phyloP scores from a whole-genome alignment of 2,888 invertebrate genomes.

The Acleris literana region DNA sequence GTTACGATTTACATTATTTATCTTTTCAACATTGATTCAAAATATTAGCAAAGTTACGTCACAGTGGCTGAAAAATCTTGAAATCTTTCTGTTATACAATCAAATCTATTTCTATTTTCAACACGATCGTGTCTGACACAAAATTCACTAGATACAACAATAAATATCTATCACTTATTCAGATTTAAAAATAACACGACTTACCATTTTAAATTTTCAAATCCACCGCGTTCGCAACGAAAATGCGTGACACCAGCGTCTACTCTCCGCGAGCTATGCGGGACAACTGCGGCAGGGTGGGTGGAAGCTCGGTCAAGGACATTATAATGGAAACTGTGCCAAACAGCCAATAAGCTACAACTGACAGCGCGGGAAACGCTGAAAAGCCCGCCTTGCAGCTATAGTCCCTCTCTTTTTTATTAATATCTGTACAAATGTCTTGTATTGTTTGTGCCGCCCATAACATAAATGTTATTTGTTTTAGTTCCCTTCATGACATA shows the following conservation, averaged over 20 bases:
- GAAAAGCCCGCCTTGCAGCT: slow-evolving; percentile 39
- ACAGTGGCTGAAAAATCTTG: slow-evolving; percentile 37
- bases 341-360: slow-evolving; percentile 60
- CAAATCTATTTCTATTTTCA: slow-evolving; percentile 22
- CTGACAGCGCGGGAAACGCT: slow-evolving; percentile 70
- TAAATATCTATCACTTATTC: neutral
- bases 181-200: slow-evolving; percentile 42
- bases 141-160: neutral
- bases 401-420: too few species aligned
- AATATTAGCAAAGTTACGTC: slow-evolving; percentile 36
- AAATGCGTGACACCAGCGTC: slow-evolving; percentile 45
- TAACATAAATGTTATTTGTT: too few species aligned
- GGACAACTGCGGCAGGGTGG: slow-evolving; percentile 66
- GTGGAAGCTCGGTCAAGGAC: slow-evolving; percentile 70
- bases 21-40: slow-evolving; percentile 14
- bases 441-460: too few species aligned
- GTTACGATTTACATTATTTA: neutral
- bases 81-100: slow-evolving; percentile 41
- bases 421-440: too few species aligned
- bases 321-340: slow-evolving; percentile 68
- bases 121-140: neutral
- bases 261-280: slow-evolving; percentile 57
- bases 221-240: slow-evolving; percentile 51
- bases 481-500: too few species aligned
- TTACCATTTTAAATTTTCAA: slow-evolving; percentile 67